Base-by-base conservation (phyloP, 64 coral and sea anemone genomes). In the Orbicella faveolata region DNA sequence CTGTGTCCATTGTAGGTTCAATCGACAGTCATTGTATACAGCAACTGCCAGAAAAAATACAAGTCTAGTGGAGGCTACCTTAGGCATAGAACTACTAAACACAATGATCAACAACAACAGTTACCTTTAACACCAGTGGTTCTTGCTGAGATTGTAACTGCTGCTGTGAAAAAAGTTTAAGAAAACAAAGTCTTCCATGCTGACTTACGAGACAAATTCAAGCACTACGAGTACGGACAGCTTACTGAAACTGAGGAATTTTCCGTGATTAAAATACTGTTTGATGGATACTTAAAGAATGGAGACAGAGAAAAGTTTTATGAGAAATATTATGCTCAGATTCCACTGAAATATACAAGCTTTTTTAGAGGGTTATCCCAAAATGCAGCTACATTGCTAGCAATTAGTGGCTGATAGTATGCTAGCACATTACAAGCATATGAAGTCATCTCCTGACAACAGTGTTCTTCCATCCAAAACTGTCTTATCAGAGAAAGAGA, bases 381-480 rank as follows among this genome's bases (percentile, higher is more conserved):
- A 76, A 92, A 87, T 80, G 74, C 83, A 51, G 90, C 90, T 17
- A 92, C 90, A 70, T 65, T 92, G 34, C 64, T 92, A 18, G 54
- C 90, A 68, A 79, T 36, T 41, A 41, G 53, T 92, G 34, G 90
- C 82, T 13, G 90, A 92, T 75, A n/a, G 72, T 52, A 86, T 91
- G 81, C 10, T 91, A 11, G 78, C 63, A 84, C 34, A 91, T 73
- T 85, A 70, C 57, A 91, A 91, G 2, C 52, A 9, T 69, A 69
- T 69, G n/a, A 69, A 18, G 66, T 25, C 66, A 69, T 69, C 16
- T 5, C 16, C 17, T 18, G 66, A 5, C 66, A 69, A 69, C 66
- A 69, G 66, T 69, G 66, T 69, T 69, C 66, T 69, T 3, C 13
- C 66, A 69, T 69, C 66, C 83, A 87, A 69, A 52, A 52, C 52